Conservation (phyloP, 2,888 invertebrate species). For the Sarcophaga subvicina region DNA sequence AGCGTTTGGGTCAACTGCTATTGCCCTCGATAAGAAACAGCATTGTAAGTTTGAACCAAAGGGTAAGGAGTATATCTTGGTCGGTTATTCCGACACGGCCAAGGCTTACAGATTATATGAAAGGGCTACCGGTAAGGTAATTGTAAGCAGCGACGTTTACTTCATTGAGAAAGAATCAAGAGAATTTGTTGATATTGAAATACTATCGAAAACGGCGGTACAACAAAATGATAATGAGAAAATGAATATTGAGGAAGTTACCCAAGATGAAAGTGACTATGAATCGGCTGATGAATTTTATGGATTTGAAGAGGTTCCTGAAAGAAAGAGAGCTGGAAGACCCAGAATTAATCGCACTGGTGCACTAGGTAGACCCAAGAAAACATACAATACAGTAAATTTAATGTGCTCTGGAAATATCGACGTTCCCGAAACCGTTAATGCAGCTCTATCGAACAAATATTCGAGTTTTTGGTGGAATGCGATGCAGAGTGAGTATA, state of each 20-base stretch:
- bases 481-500: no score
- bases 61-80: slow-evolving; percentile 19
- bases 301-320: no score
- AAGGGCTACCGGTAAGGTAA: slow-evolving; percentile 7
- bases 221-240: background rate
- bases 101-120: slow-evolving; percentile 56
- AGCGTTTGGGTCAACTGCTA: slow-evolving; percentile 23
- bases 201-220: background rate
- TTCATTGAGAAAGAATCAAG: slow-evolving; percentile 3
- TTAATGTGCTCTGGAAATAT: slow-evolving; percentile 4
- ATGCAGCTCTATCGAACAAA: slow-evolving; percentile 9
- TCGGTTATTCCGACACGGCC: slow-evolving; percentile 29
- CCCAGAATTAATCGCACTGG: slow-evolving; percentile 33
- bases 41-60: slow-evolving; percentile 32
- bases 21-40: slow-evolving; percentile 26
- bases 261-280: no score
- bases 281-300: no score
- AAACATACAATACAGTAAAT: background rate
- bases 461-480: slow-evolving; percentile 45
- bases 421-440: slow-evolving; percentile 10
- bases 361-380: slow-evolving; percentile 27
- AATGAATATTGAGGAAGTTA: background rate
- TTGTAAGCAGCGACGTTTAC: slow-evolving; percentile 49
- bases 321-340: slow-evolving; percentile 14
- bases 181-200: background rate